phyloP scores from a whole-genome alignment of 2,888 invertebrate genomes.

The Notodonta dromedarius region DNA sequence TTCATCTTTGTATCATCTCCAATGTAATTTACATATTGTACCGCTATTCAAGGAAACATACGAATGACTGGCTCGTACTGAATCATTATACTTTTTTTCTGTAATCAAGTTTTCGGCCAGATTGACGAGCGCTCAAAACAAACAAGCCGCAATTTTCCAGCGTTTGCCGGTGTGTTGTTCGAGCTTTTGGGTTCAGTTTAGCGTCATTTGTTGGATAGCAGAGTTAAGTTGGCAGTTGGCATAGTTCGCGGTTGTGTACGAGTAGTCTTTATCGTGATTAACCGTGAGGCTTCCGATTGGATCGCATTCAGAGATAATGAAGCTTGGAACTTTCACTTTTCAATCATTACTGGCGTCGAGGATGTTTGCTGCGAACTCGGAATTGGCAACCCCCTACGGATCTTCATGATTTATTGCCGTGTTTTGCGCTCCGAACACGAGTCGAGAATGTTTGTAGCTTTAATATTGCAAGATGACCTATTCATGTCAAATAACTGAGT shows the following conservation, averaged over 20 bases:
- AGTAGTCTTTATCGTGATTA: conserved; percentile 68
- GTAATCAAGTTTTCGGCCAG: conserved; percentile 72
- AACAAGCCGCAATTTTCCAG: conserved; percentile 62
- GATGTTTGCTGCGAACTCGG: conserved; percentile 42
- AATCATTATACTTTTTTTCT: conserved; percentile 71
- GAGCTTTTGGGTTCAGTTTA: conserved; percentile 25
- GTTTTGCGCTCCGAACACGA: conserved; percentile 26
- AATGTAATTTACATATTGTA: conserved; percentile 72
- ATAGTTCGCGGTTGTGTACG: conserved; percentile 35
- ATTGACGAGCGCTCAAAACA: conserved; percentile 69
- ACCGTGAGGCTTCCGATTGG: conserved; percentile 67
- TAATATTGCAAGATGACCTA: conserved; percentile 36
- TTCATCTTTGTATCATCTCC: conserved; percentile 59
- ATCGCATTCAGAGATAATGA: conserved; percentile 66
- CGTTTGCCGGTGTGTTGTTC: conserved; percentile 42
- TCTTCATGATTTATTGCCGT: conserved; percentile 37
- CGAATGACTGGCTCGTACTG: conserved; percentile 59
- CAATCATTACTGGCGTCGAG: conserved; percentile 62
- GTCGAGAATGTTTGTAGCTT: conserved; percentile 29
- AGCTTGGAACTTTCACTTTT: conserved; percentile 73
- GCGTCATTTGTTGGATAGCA: conserved; percentile 28
- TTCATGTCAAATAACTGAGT: conserved; percentile 33
- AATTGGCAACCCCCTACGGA: conserved; percentile 49
- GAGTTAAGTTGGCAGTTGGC: conserved; percentile 50
- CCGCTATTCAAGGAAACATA: conserved; percentile 72